These are phyloP conservation scores for Drosophila quadrilineata DNA, from an alignment of 1,140 invertebrate species.

Conservation along the genomic window DNA sequence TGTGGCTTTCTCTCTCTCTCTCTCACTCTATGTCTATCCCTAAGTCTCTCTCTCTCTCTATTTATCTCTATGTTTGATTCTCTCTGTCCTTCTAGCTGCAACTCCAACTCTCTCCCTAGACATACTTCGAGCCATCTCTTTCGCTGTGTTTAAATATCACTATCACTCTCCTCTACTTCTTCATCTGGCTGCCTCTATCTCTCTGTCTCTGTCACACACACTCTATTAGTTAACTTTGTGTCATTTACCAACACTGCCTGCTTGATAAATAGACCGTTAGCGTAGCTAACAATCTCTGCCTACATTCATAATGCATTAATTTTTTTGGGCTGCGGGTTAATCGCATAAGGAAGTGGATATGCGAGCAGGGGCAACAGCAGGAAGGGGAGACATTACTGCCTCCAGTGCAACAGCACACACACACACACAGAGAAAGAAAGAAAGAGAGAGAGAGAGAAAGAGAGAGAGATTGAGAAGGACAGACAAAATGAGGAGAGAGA, in stretches of 20 bases:
- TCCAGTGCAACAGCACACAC: no score
- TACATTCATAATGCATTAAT: conserved; percentile 75
- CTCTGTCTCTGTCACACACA: no score
- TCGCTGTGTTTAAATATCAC: no score
- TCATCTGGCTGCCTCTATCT: no score
- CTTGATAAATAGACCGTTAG: conserved; percentile 71
- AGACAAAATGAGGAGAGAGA: conserved; percentile 38
- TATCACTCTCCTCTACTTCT: no score
- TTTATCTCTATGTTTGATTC: no score
- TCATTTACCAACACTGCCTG: background rate
- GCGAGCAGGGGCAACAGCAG: background rate
- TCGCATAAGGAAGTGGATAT: conserved; percentile 11
- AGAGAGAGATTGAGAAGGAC: background rate
- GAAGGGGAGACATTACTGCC: background rate
- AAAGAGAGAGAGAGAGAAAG: background rate
- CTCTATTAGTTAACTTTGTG: background rate
- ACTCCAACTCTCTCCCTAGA: no score
- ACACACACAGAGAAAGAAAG: no score
- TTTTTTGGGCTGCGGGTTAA: conserved; percentile 29
- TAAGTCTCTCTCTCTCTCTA: no score
- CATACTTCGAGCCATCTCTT: no score
- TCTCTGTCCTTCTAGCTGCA: no score
- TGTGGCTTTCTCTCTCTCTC: background rate
- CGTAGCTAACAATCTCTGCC: conserved; percentile 40
- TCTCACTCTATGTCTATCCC: no score